These are phyloP conservation scores for Leptosomus discolor DNA, from an alignment of 2,113 vertebrate genomes.

Conservation along the genomic window DNA sequence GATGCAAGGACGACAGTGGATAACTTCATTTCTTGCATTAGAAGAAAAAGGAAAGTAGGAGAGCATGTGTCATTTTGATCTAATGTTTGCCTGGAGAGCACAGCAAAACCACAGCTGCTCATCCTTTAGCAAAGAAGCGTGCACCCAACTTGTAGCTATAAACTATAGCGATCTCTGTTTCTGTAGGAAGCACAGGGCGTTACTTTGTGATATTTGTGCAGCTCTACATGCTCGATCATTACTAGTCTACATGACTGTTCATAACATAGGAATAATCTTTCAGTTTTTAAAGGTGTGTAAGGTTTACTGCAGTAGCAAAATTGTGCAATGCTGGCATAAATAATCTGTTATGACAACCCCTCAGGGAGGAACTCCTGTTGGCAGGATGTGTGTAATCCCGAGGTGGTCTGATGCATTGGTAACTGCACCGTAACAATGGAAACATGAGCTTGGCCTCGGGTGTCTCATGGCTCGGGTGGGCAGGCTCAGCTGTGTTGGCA, in stretches of 20 bases:
- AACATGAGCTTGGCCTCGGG: neutral
- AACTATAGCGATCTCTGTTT: neutral
- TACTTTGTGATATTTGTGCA: neutral
- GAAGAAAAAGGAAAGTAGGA: neutral
- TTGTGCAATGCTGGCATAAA: neutral
- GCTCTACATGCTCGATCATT: neutral
- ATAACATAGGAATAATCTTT: neutral
- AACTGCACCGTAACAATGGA: neutral
- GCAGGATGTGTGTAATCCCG: neutral
- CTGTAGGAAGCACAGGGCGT: neutral
- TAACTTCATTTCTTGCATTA: neutral
- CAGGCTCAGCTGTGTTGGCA: neutral
- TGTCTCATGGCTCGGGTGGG: neutral
- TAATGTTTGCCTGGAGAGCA: neutral
- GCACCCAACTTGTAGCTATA: neutral
- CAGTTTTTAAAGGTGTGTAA: neutral
- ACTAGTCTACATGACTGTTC: neutral
- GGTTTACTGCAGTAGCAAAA: conserved; percentile 4
- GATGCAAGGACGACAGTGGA: neutral
- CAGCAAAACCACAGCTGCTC: conserved; percentile 23
- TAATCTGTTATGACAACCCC: conserved; percentile 34
- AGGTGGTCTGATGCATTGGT: neutral
- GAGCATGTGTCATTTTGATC: neutral
- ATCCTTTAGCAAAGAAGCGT: neutral
- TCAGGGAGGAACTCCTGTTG: neutral